A percentile compares a stretch with the other conserved stretches of the same genome.
Evolutionary conservation across 2,113 vertebrate genomes (phyloP).

Genomic region (Macaca mulatta): DNA sequence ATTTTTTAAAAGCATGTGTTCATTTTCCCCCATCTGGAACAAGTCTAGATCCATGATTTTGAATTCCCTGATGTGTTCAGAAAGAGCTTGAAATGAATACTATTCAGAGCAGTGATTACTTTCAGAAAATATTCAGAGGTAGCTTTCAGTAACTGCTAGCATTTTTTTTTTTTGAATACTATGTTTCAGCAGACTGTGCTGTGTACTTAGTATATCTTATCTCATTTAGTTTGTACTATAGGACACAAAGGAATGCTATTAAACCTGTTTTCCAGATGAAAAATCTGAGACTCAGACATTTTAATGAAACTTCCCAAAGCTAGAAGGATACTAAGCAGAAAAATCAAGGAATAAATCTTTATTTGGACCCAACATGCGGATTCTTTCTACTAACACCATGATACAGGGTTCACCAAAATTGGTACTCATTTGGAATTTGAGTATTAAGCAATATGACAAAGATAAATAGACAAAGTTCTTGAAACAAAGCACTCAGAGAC

Average conservation of each 20-base stretch:
- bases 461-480: not conserved
- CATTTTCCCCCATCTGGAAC: not conserved
- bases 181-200: not conserved
- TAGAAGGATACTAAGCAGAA: not conserved
- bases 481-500: not conserved
- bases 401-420: not conserved
- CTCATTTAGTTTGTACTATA: not conserved
- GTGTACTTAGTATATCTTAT: not conserved
- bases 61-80: not conserved
- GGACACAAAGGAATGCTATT: not conserved
- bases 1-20: not conserved
- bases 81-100: conserved; percentile 33
- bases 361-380: not conserved
- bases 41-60: not conserved
- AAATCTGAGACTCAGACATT: not conserved
- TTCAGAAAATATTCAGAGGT: not conserved
- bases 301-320: not conserved
- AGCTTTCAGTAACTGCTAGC: not conserved
- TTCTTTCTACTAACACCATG: not conserved
- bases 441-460: not conserved
- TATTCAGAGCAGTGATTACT: not conserved
- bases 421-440: not conserved
- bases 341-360: conserved; percentile 20
- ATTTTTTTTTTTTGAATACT: not conserved
- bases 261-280: not conserved